A percentile compares a stretch with the other conserved stretches of the same genome.
phyloP scores from a whole-genome alignment of 2,888 invertebrate genomes.

The Netelia virgata region DNA sequence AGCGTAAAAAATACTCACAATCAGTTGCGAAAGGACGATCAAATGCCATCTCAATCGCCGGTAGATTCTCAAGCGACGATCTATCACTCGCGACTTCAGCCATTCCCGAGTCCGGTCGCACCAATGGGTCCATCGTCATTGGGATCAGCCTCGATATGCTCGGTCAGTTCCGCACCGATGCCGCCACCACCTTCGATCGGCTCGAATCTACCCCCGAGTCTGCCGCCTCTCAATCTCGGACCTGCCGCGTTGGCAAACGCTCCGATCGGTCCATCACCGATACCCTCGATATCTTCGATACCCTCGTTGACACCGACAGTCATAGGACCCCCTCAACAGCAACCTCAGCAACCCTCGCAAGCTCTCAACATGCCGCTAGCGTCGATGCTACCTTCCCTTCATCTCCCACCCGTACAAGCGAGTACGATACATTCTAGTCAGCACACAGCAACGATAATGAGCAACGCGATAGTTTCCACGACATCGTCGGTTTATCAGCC shows the following conservation, averaged over 20 bases:
- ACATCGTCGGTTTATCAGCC: conserved; percentile 69
- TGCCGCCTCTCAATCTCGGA: conserved; percentile 74
- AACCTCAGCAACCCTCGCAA: conserved; percentile 64
- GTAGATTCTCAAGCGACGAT: conserved; percentile 51
- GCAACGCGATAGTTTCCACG: conserved; percentile 73
- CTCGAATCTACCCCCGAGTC: conserved; percentile 72
- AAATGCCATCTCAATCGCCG: conserved; percentile 22
- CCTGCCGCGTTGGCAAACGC: conserved; percentile 70
- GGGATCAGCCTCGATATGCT: conserved; percentile 77
- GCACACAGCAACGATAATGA: conserved; percentile 78
- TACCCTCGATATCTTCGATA: conserved; percentile 76
- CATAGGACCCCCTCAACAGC: conserved; percentile 72
- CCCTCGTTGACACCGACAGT: conserved; percentile 74
- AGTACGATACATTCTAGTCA: conserved; percentile 83
- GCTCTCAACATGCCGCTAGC: conserved; percentile 72
- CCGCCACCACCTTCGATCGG: conserved; percentile 75
- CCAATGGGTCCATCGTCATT: conserved; percentile 77
- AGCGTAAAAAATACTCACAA: conserved; percentile 73
- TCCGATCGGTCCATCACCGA: conserved; percentile 77
- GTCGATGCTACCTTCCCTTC: conserved; percentile 77
- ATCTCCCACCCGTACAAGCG: conserved; percentile 77
- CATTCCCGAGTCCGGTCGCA: conserved; percentile 76
- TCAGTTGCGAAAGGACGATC: conserved; percentile 79
- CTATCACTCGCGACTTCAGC: conserved; percentile 77
- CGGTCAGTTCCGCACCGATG: conserved; percentile 78